phyloP scores from a whole-genome alignment of 2,797 vertebrate species.

The Gallirallus australis region DNA sequence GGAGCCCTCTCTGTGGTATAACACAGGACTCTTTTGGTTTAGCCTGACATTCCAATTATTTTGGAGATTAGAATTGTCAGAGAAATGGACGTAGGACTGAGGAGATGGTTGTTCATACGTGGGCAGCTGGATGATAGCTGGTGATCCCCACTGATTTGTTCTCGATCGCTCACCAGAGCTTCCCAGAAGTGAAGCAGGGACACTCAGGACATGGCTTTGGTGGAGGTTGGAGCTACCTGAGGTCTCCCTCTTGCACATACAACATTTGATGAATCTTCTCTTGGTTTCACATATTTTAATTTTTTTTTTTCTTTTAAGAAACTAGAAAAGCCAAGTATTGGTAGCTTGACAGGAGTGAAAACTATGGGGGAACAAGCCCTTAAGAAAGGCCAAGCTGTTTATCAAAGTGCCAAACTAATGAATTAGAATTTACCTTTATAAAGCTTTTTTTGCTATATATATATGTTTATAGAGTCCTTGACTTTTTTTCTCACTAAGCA shows the following conservation, averaged over 20 bases:
- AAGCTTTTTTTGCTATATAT: background rate
- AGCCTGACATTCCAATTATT: background rate
- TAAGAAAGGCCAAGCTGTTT: background rate
- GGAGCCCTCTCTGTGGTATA: background rate
- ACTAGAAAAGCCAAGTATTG: background rate
- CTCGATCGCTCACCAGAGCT: background rate
- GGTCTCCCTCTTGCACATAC: background rate
- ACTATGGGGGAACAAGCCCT: background rate
- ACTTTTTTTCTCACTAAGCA: background rate
- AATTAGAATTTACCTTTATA: background rate
- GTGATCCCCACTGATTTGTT: background rate
- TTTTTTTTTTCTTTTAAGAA: background rate
- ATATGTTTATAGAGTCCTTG: background rate
- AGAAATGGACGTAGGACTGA: background rate
- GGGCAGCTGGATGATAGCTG: background rate
- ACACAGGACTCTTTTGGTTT: background rate
- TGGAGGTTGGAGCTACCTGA: background rate
- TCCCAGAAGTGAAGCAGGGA: background rate
- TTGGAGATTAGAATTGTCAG: background rate
- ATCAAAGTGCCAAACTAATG: background rate
- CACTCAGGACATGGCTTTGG: background rate
- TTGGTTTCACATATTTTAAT: accelerated
- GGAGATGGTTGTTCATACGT: background rate
- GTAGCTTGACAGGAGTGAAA: background rate
- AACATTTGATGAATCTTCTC: background rate